Base-by-base conservation (phyloP, 2,888 invertebrate genomes). In the Corbicula japonica region DNA sequence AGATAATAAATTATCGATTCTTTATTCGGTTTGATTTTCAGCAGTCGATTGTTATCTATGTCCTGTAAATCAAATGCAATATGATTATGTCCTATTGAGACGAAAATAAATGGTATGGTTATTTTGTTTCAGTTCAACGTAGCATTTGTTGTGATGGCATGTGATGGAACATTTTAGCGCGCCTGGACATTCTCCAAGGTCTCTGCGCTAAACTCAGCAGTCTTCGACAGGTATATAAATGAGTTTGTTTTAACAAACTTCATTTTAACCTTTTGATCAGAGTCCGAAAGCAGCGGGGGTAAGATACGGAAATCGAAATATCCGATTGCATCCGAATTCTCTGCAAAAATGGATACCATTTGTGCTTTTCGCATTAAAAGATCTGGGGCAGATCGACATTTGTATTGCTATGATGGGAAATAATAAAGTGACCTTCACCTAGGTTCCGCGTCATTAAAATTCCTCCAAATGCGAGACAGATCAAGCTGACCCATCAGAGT, bases 381-480 rank as follows among this genome's bases (percentile, higher is more conserved):
- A 58, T 72, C 10, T 26, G 38, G 65, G 65, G 70, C 74, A 63
- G 28, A 50, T 38, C 65, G 74, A 74, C 74, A 56, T 69, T 28
- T n/a, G n/a, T n/a, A n/a, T 48, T 34, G 26, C 41, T 50, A 38
- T 60, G 54, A 58, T 60, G n/a, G 46, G 48, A 61, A 78, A 38
- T 61, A 62, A 52, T 60, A 21, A 35, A 56, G 15, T 65, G 70
- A 46, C 68, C 71, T 68, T 72, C 75, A 68, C 71, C 60, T 70
- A 62, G 50, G 74, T 75, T 41, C 65, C 58, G 75, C 75, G 75
- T 48, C 80, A 80, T 80, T 80, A 80, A 80, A 75, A 80, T 80
- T 75, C 80, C 34, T 80, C 80, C 80, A 75, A 71, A 68, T 62
- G 65, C 65, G 35, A 72, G 63, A 30, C 41, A 72, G 71, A 48